These are phyloP conservation scores for Bovichtus variegatus DNA, from an alignment of 2,797 vertebrate genomes.

Conservation along the genomic window DNA sequence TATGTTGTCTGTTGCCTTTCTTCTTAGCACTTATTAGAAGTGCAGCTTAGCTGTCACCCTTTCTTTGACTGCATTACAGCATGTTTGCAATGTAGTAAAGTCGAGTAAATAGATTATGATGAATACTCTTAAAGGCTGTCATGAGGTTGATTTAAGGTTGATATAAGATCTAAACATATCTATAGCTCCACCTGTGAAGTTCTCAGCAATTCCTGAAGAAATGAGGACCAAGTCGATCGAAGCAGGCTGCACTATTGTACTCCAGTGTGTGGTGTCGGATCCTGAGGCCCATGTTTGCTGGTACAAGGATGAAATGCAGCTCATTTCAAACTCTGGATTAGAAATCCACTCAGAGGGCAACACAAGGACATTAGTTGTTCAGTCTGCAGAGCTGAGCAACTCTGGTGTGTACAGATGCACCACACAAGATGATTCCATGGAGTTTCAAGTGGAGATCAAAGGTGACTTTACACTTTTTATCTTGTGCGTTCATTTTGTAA, in stretches of 20 bases:
- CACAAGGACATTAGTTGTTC: constrained; percentile 82
- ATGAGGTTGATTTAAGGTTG: constrained; percentile 67
- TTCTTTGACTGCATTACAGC: constrained; percentile 47
- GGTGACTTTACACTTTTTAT: constrained; percentile 88
- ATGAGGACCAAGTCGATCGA: constrained; percentile 81
- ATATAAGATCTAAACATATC: constrained; percentile 82
- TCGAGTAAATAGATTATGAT: constrained; percentile 34
- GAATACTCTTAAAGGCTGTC: constrained; percentile 48
- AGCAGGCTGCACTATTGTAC: constrained; percentile 81
- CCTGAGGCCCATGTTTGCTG: constrained; percentile 83
- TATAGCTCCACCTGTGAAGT: constrained; percentile 87
- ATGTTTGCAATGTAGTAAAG: constrained; percentile 56
- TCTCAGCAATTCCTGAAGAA: constrained; percentile 82
- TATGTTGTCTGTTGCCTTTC: constrained; percentile 52
- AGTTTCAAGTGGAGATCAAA: constrained; percentile 88
- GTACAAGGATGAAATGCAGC: constrained; percentile 83
- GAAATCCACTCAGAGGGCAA: constrained; percentile 81
- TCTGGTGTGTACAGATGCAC: constrained; percentile 85
- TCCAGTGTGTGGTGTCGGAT: constrained; percentile 85
- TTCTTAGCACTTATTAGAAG: constrained; percentile 43
- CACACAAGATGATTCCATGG: constrained; percentile 83
- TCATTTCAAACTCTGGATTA: constrained; percentile 78
- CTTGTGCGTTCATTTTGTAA: constrained; percentile 68
- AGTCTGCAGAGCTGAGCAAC: constrained; percentile 80
- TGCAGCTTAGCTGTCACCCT: constrained; percentile 35